Evolutionary conservation across 2,888 invertebrate species (phyloP), one percentile per base, ranked within the genome.

Genomic region (Calliscelio sp.): DNA sequence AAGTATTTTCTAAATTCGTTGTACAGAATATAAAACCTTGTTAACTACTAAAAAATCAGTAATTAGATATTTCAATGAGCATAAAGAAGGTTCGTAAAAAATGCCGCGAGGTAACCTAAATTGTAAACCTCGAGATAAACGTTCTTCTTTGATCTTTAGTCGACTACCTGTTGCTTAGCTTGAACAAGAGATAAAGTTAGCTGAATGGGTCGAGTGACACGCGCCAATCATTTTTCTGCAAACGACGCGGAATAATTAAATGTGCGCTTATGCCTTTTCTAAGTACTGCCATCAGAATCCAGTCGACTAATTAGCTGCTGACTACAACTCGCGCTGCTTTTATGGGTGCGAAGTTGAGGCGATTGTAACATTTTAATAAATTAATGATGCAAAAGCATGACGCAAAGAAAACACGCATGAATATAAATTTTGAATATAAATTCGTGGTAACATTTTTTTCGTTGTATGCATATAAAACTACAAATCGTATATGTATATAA

Each of bases 111-210:
- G 22, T 57, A 51, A 41, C 51, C 53, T 18, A 46, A 53, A 78
- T 78, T 70, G 61, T 46, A 46, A 66, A 57, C 44, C 44, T 20
- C 61, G 41, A 81, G 70, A 82, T 66, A 55, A 82, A 61, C 65
- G 65, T 41, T 81, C 70, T 73, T 59, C 66, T 84, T 81, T 84
- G 81, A 81, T 84, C 73, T 78, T 73, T 51, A 65, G 59, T 75
- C 84, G 68, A 80, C 84, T 79, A 86, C 86, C 86, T 86, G 86
- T 86, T 86, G 85, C 84, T 20, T 16, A 28, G 74, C 81, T 65
- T 74, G 74, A 25, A 68, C 70, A 63, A 66, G 55, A 73, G 85
- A 81, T 78, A 78, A 79, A 79, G 85, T 81, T 86, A 79, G 75
- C 81, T 57, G 55, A 75, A 77, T 46, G 78, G 73, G 80, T 79